Evolutionary conservation across 2,888 invertebrate genomes (phyloP).

Genomic region (Encarsia formosa): DNA sequence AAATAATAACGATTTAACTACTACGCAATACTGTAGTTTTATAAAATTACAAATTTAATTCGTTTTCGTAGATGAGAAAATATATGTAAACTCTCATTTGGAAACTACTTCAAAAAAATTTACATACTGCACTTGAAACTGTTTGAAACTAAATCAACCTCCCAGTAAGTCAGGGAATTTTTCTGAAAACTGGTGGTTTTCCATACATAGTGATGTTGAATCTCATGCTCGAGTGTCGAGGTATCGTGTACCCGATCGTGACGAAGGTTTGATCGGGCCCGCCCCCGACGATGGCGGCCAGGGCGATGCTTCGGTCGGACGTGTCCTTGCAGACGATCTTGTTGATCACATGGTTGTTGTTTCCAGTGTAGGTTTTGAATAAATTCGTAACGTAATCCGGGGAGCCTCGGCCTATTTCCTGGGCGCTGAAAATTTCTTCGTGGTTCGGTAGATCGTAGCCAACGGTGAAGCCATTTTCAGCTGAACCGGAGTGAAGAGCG

Average conservation of each 20-base stretch:
- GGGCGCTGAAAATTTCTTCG: neutral
- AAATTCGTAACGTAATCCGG: conserved; percentile 8
- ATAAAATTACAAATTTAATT: too few relatives aligned
- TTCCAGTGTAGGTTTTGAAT: conserved; percentile 6
- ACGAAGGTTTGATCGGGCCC: conserved; percentile 17
- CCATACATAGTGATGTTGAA: conserved; percentile 10
- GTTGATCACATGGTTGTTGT: conserved; percentile 10
- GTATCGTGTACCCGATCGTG: conserved; percentile 8
- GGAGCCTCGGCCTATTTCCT: conserved; percentile 2
- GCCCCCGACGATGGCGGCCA: conserved; percentile 14
- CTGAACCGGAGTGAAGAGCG: too few relatives aligned
- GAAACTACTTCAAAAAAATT: too few relatives aligned
- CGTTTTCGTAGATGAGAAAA: too few relatives aligned
- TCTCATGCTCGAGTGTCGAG: conserved; percentile 1
- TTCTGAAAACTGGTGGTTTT: conserved; percentile 4
- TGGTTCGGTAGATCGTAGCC: conserved; percentile 3
- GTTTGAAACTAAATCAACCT: too few relatives aligned
- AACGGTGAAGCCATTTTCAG: too few relatives aligned
- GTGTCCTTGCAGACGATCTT: conserved; percentile 7
- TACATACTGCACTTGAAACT: too few relatives aligned
- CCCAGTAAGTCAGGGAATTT: conserved; percentile 12
- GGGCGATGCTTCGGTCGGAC: neutral
- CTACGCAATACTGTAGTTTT: too few relatives aligned
- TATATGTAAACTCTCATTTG: too few relatives aligned
- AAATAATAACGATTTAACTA: too few relatives aligned